Conservation (phyloP, 2,797 vertebrate species). For the Amazonetta brasiliensis region DNA sequence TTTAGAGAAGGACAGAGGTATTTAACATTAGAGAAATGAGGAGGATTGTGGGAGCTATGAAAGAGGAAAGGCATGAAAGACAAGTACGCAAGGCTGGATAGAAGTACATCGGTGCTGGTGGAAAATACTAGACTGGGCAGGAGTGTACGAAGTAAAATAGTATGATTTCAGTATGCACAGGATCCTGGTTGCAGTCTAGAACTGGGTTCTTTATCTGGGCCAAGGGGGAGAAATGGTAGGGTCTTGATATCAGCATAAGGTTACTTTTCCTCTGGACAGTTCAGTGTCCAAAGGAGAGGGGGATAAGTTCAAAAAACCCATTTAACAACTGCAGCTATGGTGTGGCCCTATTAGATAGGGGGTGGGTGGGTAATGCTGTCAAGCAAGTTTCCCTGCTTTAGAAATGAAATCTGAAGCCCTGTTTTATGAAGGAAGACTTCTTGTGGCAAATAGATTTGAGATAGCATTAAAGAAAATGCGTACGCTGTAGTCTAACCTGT, state of each 20-base stretch:
- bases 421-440: neutral
- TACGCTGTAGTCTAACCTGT: neutral
- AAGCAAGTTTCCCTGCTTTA: neutral
- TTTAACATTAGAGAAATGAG: neutral
- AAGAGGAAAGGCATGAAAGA: neutral
- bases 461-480: neutral
- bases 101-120: neutral
- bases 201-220: neutral
- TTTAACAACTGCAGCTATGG: neutral
- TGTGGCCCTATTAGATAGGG: accelerated
- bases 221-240: neutral
- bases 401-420: neutral
- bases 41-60: neutral
- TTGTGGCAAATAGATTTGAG: neutral
- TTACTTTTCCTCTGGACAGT: neutral
- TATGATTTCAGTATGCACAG: neutral
- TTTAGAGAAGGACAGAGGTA: neutral
- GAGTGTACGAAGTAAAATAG: neutral
- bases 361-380: neutral
- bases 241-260: neutral
- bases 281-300: neutral
- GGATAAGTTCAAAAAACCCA: accelerated
- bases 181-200: neutral
- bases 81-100: neutral
- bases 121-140: neutral